phyloP scores from a whole-genome alignment of 2,888 invertebrate genomes.

The Melieria picta region DNA sequence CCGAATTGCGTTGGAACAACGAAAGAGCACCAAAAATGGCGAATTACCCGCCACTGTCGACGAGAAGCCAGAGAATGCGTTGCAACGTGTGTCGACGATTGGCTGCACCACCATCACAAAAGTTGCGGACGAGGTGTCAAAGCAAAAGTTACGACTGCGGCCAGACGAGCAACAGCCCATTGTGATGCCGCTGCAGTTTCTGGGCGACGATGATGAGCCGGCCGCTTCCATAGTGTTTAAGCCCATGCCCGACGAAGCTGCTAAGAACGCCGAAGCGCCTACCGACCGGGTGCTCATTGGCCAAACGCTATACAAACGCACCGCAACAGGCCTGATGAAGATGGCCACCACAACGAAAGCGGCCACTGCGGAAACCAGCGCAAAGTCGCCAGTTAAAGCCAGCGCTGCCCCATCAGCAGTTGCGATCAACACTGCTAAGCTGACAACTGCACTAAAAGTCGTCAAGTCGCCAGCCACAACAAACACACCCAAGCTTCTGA shows the following conservation, averaged over 20 bases:
- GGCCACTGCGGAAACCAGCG: background rate
- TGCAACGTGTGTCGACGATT: slow-evolving; percentile 18
- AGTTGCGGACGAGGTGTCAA: slow-evolving; percentile 12
- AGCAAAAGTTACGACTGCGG: background rate
- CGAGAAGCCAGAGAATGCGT: background rate
- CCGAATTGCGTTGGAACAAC: slow-evolving; percentile 36
- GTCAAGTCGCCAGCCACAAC: too few species aligned
- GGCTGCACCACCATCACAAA: slow-evolving; percentile 43
- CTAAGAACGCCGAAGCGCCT: background rate
- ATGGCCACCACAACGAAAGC: background rate
- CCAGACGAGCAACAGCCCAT: too few species aligned
- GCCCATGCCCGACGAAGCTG: slow-evolving; percentile 16
- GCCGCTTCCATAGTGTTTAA: slow-evolving; percentile 47
- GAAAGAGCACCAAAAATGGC: slow-evolving; percentile 35
- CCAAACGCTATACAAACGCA: background rate
- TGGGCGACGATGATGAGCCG: slow-evolving; percentile 44
- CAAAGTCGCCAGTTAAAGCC: too few species aligned
- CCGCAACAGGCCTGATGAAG: background rate
- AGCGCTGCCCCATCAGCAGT: too few species aligned
- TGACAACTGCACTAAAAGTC: too few species aligned
- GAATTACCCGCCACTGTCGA: slow-evolving; percentile 18
- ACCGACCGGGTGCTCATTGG: too few species aligned
- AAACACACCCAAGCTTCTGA: too few species aligned
- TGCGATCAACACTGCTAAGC: too few species aligned
- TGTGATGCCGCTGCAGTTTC: slow-evolving; percentile 39